Percentiles rank a stretch among this genome's conserved stretches.
These are phyloP conservation scores for Orientallactaga sibirica DNA, from an alignment of 2,797 vertebrate genomes.

Conservation along the genomic window DNA sequence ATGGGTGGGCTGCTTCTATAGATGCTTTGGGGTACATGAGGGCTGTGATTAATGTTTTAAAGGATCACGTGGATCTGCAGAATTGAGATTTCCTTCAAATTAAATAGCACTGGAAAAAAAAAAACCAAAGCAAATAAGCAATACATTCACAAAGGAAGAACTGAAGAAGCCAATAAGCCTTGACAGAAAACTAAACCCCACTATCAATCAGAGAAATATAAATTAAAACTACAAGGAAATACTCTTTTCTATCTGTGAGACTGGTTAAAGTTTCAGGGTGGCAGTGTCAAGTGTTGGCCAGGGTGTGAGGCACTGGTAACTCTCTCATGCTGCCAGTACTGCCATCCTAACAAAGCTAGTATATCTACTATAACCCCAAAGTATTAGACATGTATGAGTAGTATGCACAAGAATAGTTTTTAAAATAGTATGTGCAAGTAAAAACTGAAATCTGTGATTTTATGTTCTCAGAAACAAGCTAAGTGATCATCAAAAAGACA, in stretches of 20 bases:
- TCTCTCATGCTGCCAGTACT: background rate
- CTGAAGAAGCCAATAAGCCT: background rate
- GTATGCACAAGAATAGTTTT: background rate
- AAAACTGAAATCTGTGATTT: conserved; percentile 38
- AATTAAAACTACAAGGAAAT: conserved; percentile 35
- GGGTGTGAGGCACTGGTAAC: background rate
- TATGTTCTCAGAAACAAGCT: conserved; percentile 19
- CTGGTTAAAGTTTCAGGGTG: background rate
- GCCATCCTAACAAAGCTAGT: background rate
- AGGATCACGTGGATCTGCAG: background rate
- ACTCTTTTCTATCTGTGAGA: background rate
- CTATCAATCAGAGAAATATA: background rate
- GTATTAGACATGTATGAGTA: background rate
- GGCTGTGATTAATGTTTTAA: background rate
- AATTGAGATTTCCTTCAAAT: conserved; percentile 32
- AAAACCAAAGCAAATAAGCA: background rate
- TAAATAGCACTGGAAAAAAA: conserved; percentile 20
- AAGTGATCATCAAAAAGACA: background rate
- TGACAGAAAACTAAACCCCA: background rate
- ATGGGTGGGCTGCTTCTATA: background rate
- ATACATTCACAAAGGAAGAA: conserved; percentile 49
- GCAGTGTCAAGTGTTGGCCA: background rate
- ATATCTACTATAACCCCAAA: background rate
- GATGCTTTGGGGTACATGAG: background rate
- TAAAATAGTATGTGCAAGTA: conserved; percentile 16